Evolutionary conservation across 2,888 invertebrate genomes (phyloP).

Genomic region (Drosophila formosana): DNA sequence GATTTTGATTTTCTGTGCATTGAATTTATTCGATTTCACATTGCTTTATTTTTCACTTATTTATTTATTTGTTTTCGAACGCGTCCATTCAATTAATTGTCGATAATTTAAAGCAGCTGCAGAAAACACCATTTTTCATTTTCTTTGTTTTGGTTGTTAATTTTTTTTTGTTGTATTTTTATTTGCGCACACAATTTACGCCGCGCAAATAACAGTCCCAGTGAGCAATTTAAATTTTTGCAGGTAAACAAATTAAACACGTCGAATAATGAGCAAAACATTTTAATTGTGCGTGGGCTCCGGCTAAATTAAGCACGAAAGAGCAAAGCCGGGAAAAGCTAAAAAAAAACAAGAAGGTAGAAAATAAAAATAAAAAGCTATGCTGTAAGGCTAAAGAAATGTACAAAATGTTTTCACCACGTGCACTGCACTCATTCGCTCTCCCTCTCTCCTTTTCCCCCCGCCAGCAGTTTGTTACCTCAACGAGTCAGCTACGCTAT

Average conservation of each 20-base stretch:
- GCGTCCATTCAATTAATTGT: constrained; percentile 60
- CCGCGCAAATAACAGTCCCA: constrained; percentile 6
- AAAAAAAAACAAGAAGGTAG: neutral
- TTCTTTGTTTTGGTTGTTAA: constrained; percentile 26
- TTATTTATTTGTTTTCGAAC: constrained; percentile 26
- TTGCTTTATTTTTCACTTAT: constrained; percentile 7
- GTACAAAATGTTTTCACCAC: constrained; percentile 43
- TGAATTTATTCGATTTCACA: constrained; percentile 58
- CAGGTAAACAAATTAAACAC: constrained; percentile 71
- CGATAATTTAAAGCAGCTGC: constrained; percentile 61
- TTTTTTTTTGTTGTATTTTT: constrained; percentile 9
- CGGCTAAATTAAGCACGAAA: constrained; percentile 51
- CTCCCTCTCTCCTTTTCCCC: neutral
- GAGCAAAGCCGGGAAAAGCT: constrained; percentile 18
- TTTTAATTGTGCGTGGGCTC: constrained; percentile 65
- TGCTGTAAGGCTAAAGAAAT: constrained; percentile 34
- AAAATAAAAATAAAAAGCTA: constrained; percentile 9
- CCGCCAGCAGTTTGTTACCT: neutral
- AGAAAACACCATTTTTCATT: constrained; percentile 22
- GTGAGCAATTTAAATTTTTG: constrained; percentile 42
- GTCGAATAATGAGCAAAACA: constrained; percentile 62
- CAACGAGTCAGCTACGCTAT: constrained; percentile 1
- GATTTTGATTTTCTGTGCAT: constrained; percentile 48
- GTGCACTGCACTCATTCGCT: constrained; percentile 11
- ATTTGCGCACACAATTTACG: constrained; percentile 26